phyloP scores from a whole-genome alignment of 2,797 vertebrate species.

The Cryptoblepharus egeriae region DNA sequence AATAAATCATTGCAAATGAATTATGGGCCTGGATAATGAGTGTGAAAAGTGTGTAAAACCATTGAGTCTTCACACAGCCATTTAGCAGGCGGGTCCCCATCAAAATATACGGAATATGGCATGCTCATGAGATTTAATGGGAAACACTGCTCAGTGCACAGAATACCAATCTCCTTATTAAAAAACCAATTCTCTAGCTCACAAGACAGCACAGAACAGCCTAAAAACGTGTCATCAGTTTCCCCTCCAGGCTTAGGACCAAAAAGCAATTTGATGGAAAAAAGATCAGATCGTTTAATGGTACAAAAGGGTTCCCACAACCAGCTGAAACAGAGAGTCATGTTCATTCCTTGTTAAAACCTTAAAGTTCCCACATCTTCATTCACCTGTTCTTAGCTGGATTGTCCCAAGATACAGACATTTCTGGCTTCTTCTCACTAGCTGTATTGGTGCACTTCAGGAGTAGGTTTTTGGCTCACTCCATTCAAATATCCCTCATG shows the following conservation, averaged over 20 bases:
- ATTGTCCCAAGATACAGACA: neutral
- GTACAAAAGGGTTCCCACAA: neutral
- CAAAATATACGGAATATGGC: neutral
- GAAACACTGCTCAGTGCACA: neutral
- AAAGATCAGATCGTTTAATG: no score
- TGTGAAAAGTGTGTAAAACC: neutral
- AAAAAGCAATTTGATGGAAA: neutral
- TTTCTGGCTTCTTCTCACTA: neutral
- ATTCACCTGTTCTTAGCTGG: neutral
- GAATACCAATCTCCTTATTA: neutral
- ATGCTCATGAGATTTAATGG: neutral
- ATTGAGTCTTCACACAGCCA: neutral
- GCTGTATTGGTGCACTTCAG: no score
- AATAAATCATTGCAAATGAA: conserved; percentile 17
- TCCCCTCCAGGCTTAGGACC: neutral
- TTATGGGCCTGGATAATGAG: neutral
- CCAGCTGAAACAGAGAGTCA: neutral
- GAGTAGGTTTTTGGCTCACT: neutral
- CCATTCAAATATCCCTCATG: neutral
- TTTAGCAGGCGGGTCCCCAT: neutral
- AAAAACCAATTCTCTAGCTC: neutral
- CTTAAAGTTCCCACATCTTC: neutral
- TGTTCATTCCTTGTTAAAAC: neutral
- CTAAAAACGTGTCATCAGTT: neutral
- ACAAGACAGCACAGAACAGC: neutral